Base-by-base conservation (phyloP, 2,113 vertebrate genomes). In the Hassar affinis region DNA sequence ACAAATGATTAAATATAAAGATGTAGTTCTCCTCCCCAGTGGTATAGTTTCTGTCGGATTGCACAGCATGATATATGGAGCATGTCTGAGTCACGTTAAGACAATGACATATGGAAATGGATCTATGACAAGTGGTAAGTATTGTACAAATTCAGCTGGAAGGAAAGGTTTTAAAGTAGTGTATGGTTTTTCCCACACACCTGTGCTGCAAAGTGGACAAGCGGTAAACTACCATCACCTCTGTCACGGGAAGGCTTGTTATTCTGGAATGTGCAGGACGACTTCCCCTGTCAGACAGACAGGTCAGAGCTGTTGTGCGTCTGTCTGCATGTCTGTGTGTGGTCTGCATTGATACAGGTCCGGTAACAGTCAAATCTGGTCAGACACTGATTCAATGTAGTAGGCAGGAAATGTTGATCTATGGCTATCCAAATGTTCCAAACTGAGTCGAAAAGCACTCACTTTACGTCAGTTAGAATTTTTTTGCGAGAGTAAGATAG, bases 301-400 rank as follows among this genome's bases (percentile, higher is more conserved):
- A 79, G 62, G 86, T 72, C 83, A 82, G 68, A 76, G 79, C 66
- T 57, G 62, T 49, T 69, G 7, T 22, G 42, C 22, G 14, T 71
- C 64, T 71, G 52, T 79, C 64, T 79, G 30, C 22, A 14, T 76
- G 64, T 68, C 49, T 84, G 82, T 84, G 85, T 84, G 86, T 82
- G 86, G 79, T 79, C 83, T 78, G 30, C 74, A 81, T 62, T 74
- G 83, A 61, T 82, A 64, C 38, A 79, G 75, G 72, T 79, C 27
- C 4, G 14, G 38, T 71, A 59, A 79, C 51, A 79, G 52, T 57
- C 8, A 30, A 56, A 42, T 33, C 49, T 59, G 8, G 0, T 72
- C 69, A n/a, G 62, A 79, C 68, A 27, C 11, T 71, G 51, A 79
- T 22, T 45, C 35, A 25, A 22, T 61, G 33, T 81, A 33, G 62